Percentiles rank a stretch among this genome's conserved stretches.
These are phyloP conservation scores for Eupsilia transversa DNA, from an alignment of 2,888 invertebrate genomes.

Conservation along the genomic window DNA sequence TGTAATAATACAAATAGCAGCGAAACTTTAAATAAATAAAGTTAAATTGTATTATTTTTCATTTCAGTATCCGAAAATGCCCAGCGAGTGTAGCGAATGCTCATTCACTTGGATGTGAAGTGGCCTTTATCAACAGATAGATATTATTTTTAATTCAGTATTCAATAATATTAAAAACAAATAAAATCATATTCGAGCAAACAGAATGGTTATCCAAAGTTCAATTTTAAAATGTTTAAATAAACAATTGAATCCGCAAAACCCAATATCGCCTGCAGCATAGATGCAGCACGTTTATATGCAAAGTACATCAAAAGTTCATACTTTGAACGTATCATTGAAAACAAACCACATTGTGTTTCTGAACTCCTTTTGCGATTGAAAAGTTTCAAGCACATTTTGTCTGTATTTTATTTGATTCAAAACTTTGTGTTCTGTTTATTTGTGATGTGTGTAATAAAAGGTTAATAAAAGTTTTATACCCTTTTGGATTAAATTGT, in stretches of 20 bases:
- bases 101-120: constrained; percentile 7
- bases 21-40: constrained; percentile 1
- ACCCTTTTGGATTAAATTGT: background rate
- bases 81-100: background rate
- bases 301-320: constrained; percentile 18
- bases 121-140: background rate
- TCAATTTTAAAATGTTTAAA: background rate
- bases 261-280: constrained; percentile 1
- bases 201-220: background rate
- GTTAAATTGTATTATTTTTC: background rate
- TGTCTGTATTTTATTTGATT: constrained; percentile 6
- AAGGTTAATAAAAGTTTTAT: background rate
- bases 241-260: background rate
- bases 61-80: constrained; percentile 9
- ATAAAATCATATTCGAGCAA: background rate
- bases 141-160: constrained; percentile 6
- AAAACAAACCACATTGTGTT: constrained; percentile 5
- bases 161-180: background rate
- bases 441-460: background rate
- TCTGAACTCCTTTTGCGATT: background rate
- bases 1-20: background rate
- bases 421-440: background rate
- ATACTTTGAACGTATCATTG: background rate
- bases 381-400: constrained; percentile 1
- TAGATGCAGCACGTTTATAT: background rate